A percentile compares a stretch with the other conserved stretches of the same genome.
These are phyloP conservation scores for Apis cerana DNA, from an alignment of 1,140 invertebrate species.

Conservation along the genomic window DNA sequence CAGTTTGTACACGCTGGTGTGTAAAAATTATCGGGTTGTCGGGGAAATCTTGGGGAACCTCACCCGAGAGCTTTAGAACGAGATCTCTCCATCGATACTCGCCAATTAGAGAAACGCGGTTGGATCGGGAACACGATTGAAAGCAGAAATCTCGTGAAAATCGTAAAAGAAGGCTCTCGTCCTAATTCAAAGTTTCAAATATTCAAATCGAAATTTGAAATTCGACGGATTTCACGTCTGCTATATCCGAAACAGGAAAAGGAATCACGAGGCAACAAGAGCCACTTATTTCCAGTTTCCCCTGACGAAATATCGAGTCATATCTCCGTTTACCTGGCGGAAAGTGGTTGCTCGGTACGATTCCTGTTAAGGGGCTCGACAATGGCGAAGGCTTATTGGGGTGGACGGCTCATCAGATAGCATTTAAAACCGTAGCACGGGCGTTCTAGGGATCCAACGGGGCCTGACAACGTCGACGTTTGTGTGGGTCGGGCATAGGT, in stretches of 20 bases:
- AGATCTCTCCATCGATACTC: constrained; percentile 37
- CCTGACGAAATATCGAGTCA: neutral
- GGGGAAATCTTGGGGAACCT: constrained; percentile 1
- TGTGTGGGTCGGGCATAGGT: constrained; percentile 58
- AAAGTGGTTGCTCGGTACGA: neutral
- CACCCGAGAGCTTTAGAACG: neutral
- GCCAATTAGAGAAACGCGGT: constrained; percentile 1
- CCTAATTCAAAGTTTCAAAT: too few relatives aligned
- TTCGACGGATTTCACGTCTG: too few relatives aligned
- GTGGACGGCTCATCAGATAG: constrained; percentile 76
- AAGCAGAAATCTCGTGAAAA: too few relatives aligned
- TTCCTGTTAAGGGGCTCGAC: neutral
- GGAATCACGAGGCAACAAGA: neutral
- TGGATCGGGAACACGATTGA: constrained; percentile 19
- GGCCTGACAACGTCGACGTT: neutral
- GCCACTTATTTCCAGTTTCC: constrained; percentile 32
- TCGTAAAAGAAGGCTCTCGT: too few relatives aligned
- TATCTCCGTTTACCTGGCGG: constrained; percentile 20
- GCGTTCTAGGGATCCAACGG: neutral
- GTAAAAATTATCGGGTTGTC: constrained; percentile 30
- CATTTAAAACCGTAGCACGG: constrained; percentile 64
- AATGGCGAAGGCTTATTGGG: constrained; percentile 52
- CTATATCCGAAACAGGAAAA: neutral
- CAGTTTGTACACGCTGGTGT: constrained; percentile 21
- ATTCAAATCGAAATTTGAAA: too few relatives aligned